Evolutionary conservation across 2,797 vertebrate species (phyloP), one percentile per base, ranked within the genome.

Genomic region (Urocyon cinereoargenteus): DNA sequence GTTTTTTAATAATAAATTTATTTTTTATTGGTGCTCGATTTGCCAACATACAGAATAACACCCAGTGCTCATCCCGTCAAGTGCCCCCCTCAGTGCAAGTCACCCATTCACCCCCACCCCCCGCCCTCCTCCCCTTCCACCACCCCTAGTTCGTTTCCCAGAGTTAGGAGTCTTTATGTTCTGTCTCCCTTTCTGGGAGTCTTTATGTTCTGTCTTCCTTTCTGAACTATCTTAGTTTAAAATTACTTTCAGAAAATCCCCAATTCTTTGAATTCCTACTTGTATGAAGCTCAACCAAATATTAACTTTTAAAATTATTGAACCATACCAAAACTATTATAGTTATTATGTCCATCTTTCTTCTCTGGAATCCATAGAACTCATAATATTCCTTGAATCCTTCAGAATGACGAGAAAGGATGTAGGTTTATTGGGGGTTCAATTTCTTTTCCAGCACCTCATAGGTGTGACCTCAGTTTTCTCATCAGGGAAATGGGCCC

Each of bases 171-270:
- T 40, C 40, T 40, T 40, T 40, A 40, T 40, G 6, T 40, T 40
- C 40, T 40, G 40, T 40, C 40, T 40, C 40, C 40, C 40, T 40
- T 40, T 40, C 40, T 40, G 40, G 40, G 40, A 40, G 40, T 40
- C 40, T 40, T 40, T 40, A 40, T 40, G 40, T 40, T 40, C 40
- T 40, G 40, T 40, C 40, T 40, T 6, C 40, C 40, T 40, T 40
- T 40, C 40, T 40, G 40, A 24, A 72, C 26, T 91, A 10, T 40
- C n/a, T 86, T 64, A 49, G 64, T 91, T 96, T 81, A 59, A 59
- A 89, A 28, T 61, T 87, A 91, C 78, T 86, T 97, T 40, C 68
- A 66, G 70, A 68, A 83, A 66, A 86, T 86, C 34, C n/a, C 22
- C 68, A 7, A 72, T 79, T 86, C 53, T 77, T 91, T 57, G 26